A percentile compares a stretch with the other conserved stretches of the same genome.
Conservation (phyloP, 2,797 vertebrate species). For the Myotis myotis region DNA sequence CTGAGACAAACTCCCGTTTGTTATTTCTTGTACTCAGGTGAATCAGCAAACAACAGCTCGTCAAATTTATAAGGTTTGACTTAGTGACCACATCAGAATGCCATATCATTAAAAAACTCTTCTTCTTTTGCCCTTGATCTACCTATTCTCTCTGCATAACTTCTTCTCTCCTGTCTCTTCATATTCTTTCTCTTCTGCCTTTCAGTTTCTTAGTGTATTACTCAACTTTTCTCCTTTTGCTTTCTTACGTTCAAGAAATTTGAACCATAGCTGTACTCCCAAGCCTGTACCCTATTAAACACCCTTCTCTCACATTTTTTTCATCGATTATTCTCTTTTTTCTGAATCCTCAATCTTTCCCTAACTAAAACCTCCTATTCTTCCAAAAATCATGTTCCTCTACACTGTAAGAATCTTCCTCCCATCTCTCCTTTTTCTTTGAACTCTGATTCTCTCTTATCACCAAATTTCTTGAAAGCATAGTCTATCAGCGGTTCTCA, state of each 20-base stretch:
- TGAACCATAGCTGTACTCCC: not conserved
- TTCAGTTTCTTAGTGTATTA: not conserved
- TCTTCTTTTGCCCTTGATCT: not conserved
- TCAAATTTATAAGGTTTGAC: not conserved
- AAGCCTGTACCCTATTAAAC: not conserved
- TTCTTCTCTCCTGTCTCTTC: not conserved
- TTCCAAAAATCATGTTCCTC: not conserved
- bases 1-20: not conserved
- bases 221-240: not conserved
- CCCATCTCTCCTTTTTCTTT: not conserved
- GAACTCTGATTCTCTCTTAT: not conserved
- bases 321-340: not conserved
- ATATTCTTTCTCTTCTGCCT: not conserved
- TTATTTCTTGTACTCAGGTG: not conserved
- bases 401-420: not conserved
- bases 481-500: not conserved
- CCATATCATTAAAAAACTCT: not conserved
- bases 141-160: not conserved
- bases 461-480: not conserved
- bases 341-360: not conserved
- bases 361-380: not conserved
- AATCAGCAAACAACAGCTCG: not conserved
- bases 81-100: not conserved
- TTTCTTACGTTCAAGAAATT: not conserved
- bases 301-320: not conserved